Base-by-base conservation (phyloP, 2,113 vertebrate species). In the Seriola rivoliana region DNA sequence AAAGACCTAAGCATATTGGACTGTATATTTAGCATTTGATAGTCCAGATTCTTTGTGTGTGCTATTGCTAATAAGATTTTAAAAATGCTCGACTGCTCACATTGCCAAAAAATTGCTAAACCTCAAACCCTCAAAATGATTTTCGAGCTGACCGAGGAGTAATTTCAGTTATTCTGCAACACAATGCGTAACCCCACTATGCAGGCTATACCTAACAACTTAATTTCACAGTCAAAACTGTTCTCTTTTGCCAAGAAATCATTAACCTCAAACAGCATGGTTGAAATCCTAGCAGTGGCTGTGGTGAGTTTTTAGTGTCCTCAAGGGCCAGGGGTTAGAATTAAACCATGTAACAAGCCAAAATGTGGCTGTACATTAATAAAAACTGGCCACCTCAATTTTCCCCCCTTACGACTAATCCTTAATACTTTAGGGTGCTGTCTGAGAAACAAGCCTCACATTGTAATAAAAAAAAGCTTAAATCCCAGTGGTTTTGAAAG, bases 231-330 rank as follows among this genome's bases (percentile, higher is more conserved):
- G 82, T 82, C 48, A 66, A 66, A 82, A 71, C 60, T 54, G 23
- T 29, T 83, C 65, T n/a, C 52, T 12, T 75, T 78, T 66, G 77
- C 84, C 85, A 89, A 81, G 77, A 84, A 63, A 25, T 75, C 75
- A 85, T 83, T 82, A 81, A 87, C 82, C 87, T 88, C 88, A 82
- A 75, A 67, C 74, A 70, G 29, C 52, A 40, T 16, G 52, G 54
- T 57, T 90, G 84, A 88, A 91, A 93, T 75, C 81, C 67, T 80
- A 91, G 77, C 80, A 83, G 84, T 68, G 81, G 55, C 80, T 93
- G 92, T 79, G 92, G 90, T 92, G 82, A 75, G 82, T 78, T 84
- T 88, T 93, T 77, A 86, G 75, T 74, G 84, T 88, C 90, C 85
- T 83, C 42, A 16, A 54, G 88, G 91, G 78, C 85, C 82, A 65